These are phyloP conservation scores for Gambusia yucatana DNA, from an alignment of 2,797 vertebrate genomes.

Conservation along the genomic window DNA sequence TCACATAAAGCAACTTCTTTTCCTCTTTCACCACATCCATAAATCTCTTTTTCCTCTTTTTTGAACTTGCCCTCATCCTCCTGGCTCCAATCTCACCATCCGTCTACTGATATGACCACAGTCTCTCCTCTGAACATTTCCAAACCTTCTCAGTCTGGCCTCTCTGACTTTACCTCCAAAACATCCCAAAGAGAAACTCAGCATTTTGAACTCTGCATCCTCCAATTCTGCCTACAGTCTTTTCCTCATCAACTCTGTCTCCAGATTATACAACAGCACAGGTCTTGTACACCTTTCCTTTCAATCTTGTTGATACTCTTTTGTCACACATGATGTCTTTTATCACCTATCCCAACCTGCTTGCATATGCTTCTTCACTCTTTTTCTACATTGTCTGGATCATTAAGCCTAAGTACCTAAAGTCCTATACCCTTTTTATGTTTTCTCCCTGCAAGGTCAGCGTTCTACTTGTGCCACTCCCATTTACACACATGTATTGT, in stretches of 20 bases:
- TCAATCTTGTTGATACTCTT: not conserved
- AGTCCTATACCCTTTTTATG: not conserved
- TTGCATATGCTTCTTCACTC: not conserved
- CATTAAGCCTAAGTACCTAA: not conserved
- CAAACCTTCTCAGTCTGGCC: not conserved
- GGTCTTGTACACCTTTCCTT: not conserved
- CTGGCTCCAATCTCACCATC: not conserved
- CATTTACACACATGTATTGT: not conserved
- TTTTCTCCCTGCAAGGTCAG: not conserved
- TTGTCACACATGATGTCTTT: not conserved
- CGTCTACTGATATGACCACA: not conserved
- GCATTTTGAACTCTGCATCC: not conserved
- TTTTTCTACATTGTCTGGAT: not conserved
- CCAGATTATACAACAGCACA: not conserved
- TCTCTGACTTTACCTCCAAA: not conserved
- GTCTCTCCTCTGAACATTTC: not conserved
- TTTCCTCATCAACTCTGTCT: not conserved
- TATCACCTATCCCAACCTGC: not conserved
- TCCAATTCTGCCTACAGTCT: not conserved
- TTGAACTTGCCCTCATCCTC: not conserved
- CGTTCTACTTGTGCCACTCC: not conserved
- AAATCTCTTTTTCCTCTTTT: not conserved
- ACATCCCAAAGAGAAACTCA: not conserved
- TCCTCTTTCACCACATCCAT: not conserved
- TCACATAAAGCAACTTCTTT: not conserved